Evolutionary conservation across 2,797 vertebrate species (phyloP), one percentile per base, ranked within the genome.

Genomic region (Echeneis naucrates): DNA sequence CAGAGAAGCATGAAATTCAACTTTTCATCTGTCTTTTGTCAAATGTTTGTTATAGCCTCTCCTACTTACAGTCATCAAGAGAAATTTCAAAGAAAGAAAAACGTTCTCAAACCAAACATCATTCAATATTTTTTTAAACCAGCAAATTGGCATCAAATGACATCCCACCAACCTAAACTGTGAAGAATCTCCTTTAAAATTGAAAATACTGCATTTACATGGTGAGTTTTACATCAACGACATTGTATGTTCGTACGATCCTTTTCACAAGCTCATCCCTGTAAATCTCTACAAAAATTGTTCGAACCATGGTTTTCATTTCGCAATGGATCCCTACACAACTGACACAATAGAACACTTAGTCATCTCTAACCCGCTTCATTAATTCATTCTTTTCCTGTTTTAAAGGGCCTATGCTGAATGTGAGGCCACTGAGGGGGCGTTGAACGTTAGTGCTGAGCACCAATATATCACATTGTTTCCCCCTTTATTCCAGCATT

Each of bases 401-500:
- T n/a, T n/a, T n/a, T n/a, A n/a, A n/a, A n/a, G 67, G 69, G 72
- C 83, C 21, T 35, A 64, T 27, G 40, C 73, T 72, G 68, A 83
- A 86, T 53, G 63, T 71, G 67, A 83, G 87, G 87, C 86, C 70
- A 64, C 16, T 9, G 68, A 81, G 78, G 74, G 69, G 77, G 75
- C 86, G 83, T 77, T 86, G 70, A 65, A 79, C 84, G 75, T 81
- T 71, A 32, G 74, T 37, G 23, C 74, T 82, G 77, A 88, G 74
- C 78, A 81, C 82, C 86, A 83, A 89, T 86, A 88, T 81, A 76
- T 88, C 83, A 89, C 68, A 82, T 82, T 86, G 88, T 93, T 92
- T 89, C 83, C 56, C n/a, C 77, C 65, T 85, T 82, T 84, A 77
- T 81, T 77, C 67, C 72, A 53, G 78, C 44, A 82, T 91, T 86